Evolutionary conservation across 2,797 vertebrate species (phyloP), one percentile per base, ranked within the genome.

Genomic region (Morelia viridis): DNA sequence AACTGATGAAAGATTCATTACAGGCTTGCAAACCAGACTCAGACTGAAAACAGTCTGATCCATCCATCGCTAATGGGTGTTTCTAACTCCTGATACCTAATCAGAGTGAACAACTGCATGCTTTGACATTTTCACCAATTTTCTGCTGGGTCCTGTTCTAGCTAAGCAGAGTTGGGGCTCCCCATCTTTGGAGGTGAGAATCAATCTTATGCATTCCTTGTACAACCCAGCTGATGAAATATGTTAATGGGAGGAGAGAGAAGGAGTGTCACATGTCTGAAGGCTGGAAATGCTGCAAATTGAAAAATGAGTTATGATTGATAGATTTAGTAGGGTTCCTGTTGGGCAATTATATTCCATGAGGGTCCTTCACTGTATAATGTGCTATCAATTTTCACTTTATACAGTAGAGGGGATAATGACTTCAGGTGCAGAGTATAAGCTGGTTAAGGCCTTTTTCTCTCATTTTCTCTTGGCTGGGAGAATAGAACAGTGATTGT

Each of bases 381-480:
- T 95, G 94, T 97, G 96, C 96, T 96, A 97, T 96, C 96, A 96
- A 97, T 97, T 97, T 96, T 96, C 96, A 97, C 96, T 96, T 96
- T 96, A 95, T 96, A 96, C 96, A 96, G 96, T 96, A 96, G 96
- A 97, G 94, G 96, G 96, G 95, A 96, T 96, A 96, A 96, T 76
- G 92, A 94, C 93, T 96, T 96, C 96, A 97, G 96, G 96, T 97
- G 96, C 96, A 97, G 84, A 94, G 76, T 92, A 94, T 91, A 85
- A 87, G 80, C 61, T 62, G 46, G 90, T 64, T 89, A 17, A 46
- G 62, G 28, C 65, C 58, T 95, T 95, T 96, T 91, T 61, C 71
- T 41, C n/a, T 61, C 28, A 2, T 24, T 62, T 31, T 35, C 24
- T 24, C 17, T 87, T 62, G n/a, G 65, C 85, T 94, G 95, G 95